Percentiles rank a stretch among this genome's conserved stretches.
These are phyloP conservation scores for Jordanella pulchra DNA, from an alignment of 2,797 vertebrate species.

Conservation along the genomic window DNA sequence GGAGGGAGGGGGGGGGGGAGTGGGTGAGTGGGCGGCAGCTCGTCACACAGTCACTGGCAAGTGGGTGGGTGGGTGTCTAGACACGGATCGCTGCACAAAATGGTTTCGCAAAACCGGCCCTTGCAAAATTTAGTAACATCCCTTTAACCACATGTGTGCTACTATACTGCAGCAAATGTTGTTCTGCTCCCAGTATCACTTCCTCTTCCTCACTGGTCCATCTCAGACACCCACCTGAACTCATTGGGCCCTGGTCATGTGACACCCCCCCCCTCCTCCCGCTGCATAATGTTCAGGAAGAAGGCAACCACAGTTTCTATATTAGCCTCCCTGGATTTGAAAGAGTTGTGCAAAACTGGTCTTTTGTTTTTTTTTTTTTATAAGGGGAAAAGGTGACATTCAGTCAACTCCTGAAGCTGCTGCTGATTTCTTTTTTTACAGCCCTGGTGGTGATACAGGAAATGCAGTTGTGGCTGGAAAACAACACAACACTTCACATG, in stretches of 20 bases:
- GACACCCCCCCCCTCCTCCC: conserved; percentile 6
- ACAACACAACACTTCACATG: conserved; percentile 12
- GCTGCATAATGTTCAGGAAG: background rate
- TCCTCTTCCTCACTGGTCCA: conserved; percentile 49
- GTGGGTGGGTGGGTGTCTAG: conserved; percentile 51
- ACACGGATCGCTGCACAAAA: conserved; percentile 56
- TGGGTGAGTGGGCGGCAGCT: conserved; percentile 11
- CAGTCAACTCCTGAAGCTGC: conserved; percentile 1
- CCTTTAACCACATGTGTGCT: conserved; percentile 24
- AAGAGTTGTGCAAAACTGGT: conserved; percentile 7
- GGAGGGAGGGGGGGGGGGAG: conserved; percentile 24
- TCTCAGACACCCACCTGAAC: conserved; percentile 30
- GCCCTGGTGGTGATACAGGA: conserved; percentile 45
- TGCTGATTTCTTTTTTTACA: conserved; percentile 1
- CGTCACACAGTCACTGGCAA: background rate
- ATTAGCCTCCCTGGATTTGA: background rate
- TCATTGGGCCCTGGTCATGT: conserved; percentile 26
- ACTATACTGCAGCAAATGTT: conserved; percentile 16
- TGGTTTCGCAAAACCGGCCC: conserved; percentile 38
- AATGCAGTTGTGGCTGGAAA: conserved; percentile 29
- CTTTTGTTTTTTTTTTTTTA: too few species aligned
- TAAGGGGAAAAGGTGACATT: conserved; percentile 21
- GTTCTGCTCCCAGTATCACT: conserved; percentile 47
- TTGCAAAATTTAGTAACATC: conserved; percentile 28
- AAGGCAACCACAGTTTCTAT: conserved; percentile 32